Conservation (phyloP, 2,113 vertebrate genomes). For the Cygnus atratus region DNA sequence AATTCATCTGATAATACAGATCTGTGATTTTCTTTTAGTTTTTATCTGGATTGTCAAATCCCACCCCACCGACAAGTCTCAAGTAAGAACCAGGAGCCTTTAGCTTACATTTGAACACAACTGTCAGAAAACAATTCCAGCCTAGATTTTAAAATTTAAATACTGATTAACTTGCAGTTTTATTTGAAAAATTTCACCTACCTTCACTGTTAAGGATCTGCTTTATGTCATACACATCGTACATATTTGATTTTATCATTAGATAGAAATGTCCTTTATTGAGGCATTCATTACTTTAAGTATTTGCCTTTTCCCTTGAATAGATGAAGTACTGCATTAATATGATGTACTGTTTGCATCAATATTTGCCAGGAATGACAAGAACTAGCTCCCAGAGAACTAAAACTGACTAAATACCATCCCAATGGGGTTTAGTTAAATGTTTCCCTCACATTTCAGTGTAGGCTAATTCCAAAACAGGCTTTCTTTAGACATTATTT, state of each 20-base stretch:
- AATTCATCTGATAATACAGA: no score
- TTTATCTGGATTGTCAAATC: not conserved
- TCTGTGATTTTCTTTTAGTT: no score
- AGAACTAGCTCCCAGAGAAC: not conserved
- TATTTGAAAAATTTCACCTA: not conserved
- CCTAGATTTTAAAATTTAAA: not conserved
- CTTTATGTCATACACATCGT: not conserved
- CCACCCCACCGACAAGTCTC: not conserved
- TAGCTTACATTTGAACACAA: not conserved
- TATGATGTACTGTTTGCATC: not conserved
- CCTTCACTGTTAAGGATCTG: not conserved
- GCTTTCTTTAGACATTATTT: not conserved
- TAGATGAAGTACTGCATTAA: not conserved
- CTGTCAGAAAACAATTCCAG: not conserved
- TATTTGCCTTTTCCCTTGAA: not conserved
- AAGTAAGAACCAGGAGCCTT: not conserved
- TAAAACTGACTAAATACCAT: not conserved
- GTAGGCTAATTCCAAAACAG: not conserved
- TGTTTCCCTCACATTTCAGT: not conserved
- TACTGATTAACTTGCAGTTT: not conserved
- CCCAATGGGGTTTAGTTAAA: not conserved
- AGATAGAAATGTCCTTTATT: not conserved
- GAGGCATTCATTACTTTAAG: not conserved
- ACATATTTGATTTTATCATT: not conserved
- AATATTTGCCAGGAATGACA: not conserved